phyloP scores from a whole-genome alignment of 2,113 vertebrate species.

The Emberiza fucata region DNA sequence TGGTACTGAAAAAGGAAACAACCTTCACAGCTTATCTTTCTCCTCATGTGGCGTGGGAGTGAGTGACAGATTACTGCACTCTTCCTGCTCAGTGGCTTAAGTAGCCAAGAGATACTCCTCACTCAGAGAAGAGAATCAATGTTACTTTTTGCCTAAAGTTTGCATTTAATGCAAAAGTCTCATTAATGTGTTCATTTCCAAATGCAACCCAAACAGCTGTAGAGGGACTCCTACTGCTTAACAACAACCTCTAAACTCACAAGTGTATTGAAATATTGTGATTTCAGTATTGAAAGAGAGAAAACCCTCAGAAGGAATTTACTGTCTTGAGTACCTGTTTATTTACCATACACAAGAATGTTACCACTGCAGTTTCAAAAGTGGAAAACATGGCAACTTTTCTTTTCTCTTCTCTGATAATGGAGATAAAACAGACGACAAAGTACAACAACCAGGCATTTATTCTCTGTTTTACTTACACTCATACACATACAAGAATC shows the following conservation, averaged over 20 bases:
- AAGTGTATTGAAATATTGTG: neutral
- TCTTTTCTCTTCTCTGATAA: neutral
- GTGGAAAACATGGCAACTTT: neutral
- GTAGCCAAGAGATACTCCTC: neutral
- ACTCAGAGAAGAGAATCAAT: neutral
- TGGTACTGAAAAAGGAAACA: neutral
- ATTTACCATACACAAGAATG: neutral
- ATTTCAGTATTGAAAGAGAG: neutral
- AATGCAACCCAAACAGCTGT: neutral
- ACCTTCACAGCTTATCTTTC: neutral
- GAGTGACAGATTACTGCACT: neutral
- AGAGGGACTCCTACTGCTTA: neutral
- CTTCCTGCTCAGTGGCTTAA: neutral
- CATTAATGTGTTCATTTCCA: neutral
- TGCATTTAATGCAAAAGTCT: neutral
- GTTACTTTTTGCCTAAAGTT: neutral
- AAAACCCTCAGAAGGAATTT: neutral
- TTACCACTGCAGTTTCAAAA: neutral
- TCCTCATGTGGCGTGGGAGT: neutral
- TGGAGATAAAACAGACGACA: neutral
- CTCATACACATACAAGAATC: neutral
- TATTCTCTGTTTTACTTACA: neutral
- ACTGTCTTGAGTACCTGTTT: neutral
- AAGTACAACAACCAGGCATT: neutral
- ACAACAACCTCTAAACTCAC: neutral